These are phyloP conservation scores for Drosophila prolongata DNA, from an alignment of 2,888 invertebrate species.

Conservation along the genomic window DNA sequence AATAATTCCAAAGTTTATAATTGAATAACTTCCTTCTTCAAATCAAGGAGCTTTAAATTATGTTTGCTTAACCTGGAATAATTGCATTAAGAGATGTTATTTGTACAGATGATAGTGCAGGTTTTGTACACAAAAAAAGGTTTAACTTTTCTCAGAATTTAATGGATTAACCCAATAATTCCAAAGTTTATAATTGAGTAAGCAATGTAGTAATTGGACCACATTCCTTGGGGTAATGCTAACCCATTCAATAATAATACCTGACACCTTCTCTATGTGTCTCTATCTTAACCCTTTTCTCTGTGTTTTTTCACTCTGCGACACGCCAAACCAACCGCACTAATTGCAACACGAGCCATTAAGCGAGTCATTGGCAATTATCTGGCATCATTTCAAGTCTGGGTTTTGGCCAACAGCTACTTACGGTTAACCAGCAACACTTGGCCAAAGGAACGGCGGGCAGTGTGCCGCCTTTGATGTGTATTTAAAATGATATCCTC, in stretches of 20 bases:
- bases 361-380: slow-evolving; percentile 71
- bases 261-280: slow-evolving; percentile 17
- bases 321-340: slow-evolving; percentile 57
- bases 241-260: slow-evolving; percentile 29
- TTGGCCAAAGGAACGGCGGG: slow-evolving; percentile 33
- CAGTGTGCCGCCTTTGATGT: slow-evolving; percentile 64
- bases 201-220: slow-evolving; percentile 9
- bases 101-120: no score
- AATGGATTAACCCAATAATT: slow-evolving; percentile 21
- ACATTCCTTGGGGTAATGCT: slow-evolving; percentile 12
- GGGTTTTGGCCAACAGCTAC: slow-evolving; percentile 54
- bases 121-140: no score
- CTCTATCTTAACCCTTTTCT: slow-evolving; percentile 15
- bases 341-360: slow-evolving; percentile 74
- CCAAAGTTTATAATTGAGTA: slow-evolving; percentile 7
- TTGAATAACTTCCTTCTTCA: background rate
- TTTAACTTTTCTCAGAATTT: background rate
- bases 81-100: background rate
- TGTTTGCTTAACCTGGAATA: background rate
- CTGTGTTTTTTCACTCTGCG: background rate
- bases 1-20: slow-evolving; percentile 7
- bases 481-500: slow-evolving; percentile 59
- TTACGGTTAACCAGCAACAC: slow-evolving; percentile 82
- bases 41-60: background rate
- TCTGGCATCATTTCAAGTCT: slow-evolving; percentile 53